Percentiles rank a stretch among this genome's conserved stretches.
Evolutionary conservation across 2,888 invertebrate species (phyloP).

Genomic region (Ligdia adustata): DNA sequence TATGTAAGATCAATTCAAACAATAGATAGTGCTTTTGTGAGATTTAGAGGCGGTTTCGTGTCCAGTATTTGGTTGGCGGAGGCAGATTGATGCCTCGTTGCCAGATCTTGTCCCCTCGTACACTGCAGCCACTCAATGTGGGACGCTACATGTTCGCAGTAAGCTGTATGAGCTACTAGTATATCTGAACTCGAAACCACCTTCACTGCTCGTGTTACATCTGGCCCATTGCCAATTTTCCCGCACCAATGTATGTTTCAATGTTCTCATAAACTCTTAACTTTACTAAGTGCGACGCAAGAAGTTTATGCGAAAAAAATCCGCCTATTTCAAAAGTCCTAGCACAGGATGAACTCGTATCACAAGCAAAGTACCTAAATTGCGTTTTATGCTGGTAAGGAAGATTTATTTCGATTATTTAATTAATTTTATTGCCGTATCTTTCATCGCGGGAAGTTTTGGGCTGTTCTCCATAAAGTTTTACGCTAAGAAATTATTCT

Average conservation of each 20-base stretch:
- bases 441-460: conserved; percentile 45
- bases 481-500: conserved; percentile 47
- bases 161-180: not conserved
- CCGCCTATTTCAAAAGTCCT: not conserved
- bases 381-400: conserved; percentile 19
- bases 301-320: not conserved
- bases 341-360: conserved; percentile 5
- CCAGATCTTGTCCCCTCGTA: conserved; percentile 36
- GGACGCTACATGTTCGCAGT: conserved; percentile 5
- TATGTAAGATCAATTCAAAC: conserved; percentile 6
- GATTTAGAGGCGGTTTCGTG: conserved; percentile 34
- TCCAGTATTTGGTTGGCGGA: conserved; percentile 42
- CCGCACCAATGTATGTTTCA: not conserved
- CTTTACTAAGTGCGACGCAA: not conserved
- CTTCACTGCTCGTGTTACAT: conserved; percentile 1
- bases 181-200: conserved; percentile 7
- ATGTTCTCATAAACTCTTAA: not conserved
- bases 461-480: conserved; percentile 45
- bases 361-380: conserved; percentile 9
- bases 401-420: conserved; percentile 41
- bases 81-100: conserved; percentile 46
- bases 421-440: conserved; percentile 46
- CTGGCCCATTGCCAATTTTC: not conserved
- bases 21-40: conserved; percentile 29
- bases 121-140: conserved; percentile 29